Evolutionary conservation across 2,113 vertebrate genomes (phyloP).

Genomic region (Melanotaenia duboulayi): DNA sequence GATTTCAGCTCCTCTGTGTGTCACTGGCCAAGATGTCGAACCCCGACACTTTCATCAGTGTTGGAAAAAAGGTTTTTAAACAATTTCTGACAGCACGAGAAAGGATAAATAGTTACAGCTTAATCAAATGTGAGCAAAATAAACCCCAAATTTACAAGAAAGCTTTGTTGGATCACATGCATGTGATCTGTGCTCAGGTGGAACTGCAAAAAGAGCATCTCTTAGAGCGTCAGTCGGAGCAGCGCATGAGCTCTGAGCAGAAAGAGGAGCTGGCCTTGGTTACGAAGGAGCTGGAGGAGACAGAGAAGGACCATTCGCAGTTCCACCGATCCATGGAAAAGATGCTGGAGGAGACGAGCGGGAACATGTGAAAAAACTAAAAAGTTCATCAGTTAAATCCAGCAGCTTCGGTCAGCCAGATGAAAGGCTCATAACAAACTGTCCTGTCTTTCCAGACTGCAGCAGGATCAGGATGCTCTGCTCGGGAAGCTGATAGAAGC

Average conservation of each 20-base stretch:
- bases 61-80: no score
- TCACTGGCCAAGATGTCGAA: no score
- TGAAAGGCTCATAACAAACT: no score
- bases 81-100: no score
- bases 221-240: slow-evolving; percentile 55
- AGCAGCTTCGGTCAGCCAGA: no score
- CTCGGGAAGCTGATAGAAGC: slow-evolving; percentile 88
- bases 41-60: no score
- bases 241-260: slow-evolving; percentile 86
- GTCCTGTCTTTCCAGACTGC: slow-evolving; percentile 72
- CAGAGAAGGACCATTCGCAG: slow-evolving; percentile 85
- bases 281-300: slow-evolving; percentile 88
- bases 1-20: no score
- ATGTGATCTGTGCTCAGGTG: slow-evolving; percentile 74
- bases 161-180: no score
- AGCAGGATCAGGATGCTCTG: slow-evolving; percentile 86
- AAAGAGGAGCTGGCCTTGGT: slow-evolving; percentile 88
- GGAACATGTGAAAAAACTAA: slow-evolving; percentile 83
- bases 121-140: no score
- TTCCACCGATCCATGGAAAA: slow-evolving; percentile 89
- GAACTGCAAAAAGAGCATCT: slow-evolving; percentile 80
- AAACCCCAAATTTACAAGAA: no score
- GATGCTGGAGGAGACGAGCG: slow-evolving; percentile 86
- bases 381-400: no score
- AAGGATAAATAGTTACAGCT: no score